Evolutionary conservation across 2,797 vertebrate genomes (phyloP).

Genomic region (Brotula barbata): DNA sequence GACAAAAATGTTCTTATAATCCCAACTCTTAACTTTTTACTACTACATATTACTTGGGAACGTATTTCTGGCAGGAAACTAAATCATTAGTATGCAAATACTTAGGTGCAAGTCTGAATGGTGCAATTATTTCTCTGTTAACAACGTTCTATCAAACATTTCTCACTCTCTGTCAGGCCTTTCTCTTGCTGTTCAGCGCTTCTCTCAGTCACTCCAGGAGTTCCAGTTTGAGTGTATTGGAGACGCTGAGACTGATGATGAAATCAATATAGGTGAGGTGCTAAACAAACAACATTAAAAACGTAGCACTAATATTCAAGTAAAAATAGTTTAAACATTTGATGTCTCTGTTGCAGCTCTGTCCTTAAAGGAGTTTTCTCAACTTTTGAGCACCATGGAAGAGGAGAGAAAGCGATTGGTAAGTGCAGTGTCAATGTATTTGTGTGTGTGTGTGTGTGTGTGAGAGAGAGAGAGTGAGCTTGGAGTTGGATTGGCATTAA

Average conservation of each 20-base stretch:
- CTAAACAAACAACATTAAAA: background rate
- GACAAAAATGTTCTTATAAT: too few relatives aligned
- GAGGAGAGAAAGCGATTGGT: slow-evolving; percentile 95
- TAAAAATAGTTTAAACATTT: too few relatives aligned
- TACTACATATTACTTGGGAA: too few relatives aligned
- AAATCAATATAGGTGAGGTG: slow-evolving; percentile 92
- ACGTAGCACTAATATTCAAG: too few relatives aligned
- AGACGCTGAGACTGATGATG: slow-evolving; percentile 97
- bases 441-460: slow-evolving; percentile 8
- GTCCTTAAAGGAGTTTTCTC: slow-evolving; percentile 96
- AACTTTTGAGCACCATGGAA: slow-evolving; percentile 93
- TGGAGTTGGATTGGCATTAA: background rate
- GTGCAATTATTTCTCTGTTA: too few relatives aligned
- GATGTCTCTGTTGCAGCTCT: slow-evolving; percentile 81
- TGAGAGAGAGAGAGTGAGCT: slow-evolving; percentile 2
- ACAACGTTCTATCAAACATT: too few relatives aligned
- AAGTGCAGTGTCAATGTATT: slow-evolving; percentile 63
- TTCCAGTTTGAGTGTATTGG: slow-evolving; percentile 99
- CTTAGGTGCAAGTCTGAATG: too few relatives aligned
- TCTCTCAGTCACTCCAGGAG: slow-evolving; percentile 95
- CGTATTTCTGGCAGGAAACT: too few relatives aligned
- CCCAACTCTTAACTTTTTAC: too few relatives aligned
- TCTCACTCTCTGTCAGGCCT: slow-evolving; percentile 79
- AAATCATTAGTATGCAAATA: too few relatives aligned
- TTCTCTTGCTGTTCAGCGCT: slow-evolving; percentile 94